Evolutionary conservation across 2,888 invertebrate species (phyloP).

Genomic region (Prenolepis imparis): DNA sequence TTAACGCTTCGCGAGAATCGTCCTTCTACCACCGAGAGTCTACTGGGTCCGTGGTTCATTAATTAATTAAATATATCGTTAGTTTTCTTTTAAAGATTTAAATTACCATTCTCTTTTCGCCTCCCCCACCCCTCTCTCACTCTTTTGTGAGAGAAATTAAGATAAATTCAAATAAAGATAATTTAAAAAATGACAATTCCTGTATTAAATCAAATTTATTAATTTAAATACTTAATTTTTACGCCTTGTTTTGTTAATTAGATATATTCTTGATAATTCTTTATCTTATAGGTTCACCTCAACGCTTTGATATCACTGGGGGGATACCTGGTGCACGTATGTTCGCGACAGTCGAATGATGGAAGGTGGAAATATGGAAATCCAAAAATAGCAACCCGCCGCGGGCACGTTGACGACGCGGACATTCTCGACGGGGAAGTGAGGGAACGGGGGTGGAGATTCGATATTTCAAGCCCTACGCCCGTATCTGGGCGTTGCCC

Average conservation of each 20-base stretch:
- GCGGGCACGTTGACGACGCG: conserved; percentile 28
- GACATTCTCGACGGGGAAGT: conserved; percentile 32
- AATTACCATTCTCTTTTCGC: neutral
- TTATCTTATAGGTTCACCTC: neutral
- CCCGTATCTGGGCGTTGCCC: conserved; percentile 80
- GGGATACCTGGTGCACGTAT: neutral
- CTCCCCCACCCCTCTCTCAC: neutral
- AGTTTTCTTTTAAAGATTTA: neutral
- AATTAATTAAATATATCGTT: conserved; percentile 31
- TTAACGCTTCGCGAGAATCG: conserved; percentile 39
- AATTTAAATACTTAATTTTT: neutral
- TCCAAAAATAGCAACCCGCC: conserved; percentile 62
- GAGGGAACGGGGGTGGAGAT: conserved; percentile 60
- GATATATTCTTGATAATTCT: neutral
- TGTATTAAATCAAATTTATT: neutral
- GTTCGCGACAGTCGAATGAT: conserved; percentile 44
- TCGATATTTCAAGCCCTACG: conserved; percentile 73
- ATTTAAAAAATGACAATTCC: neutral
- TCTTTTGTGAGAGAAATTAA: neutral
- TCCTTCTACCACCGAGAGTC: neutral
- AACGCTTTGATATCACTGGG: neutral
- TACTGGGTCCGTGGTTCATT: neutral
- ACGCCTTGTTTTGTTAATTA: neutral
- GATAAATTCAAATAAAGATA: conserved; percentile 3
- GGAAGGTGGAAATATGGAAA: conserved; percentile 58